Base-by-base conservation (phyloP, 2,888 invertebrate genomes). In the Leucophenga montana region DNA sequence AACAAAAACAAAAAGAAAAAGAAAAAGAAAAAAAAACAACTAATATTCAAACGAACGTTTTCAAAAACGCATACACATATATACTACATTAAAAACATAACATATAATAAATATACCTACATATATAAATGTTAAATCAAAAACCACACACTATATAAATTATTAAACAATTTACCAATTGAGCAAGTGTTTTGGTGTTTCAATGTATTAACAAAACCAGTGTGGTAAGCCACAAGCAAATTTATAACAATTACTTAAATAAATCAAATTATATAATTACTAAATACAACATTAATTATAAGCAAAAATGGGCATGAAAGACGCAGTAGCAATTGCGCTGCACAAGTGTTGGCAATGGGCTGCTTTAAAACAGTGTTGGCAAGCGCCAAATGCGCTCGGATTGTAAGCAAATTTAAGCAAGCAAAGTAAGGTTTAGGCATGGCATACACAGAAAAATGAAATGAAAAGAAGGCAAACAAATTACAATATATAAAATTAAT, bases 21-120 rank as follows among this genome's bases (percentile, higher is more conserved):
- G 64, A 67, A 61, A 71, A 66, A 68, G 57, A 70, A 68, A 46
- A 56, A 22, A 56, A 22, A 48, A 8, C 3, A 48, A 48, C 0
- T 22, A 8, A 22, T 20, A 56, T 11, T 56, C 20, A 56, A 22
- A 20, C 56, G 22, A 22, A 22, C 27, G 56, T 13, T 56, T 6
- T 56, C 5, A 56, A 56, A 56, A 22, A 9, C 33, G 33, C 33
- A 33, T 33, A 33, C 8, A 33, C 8, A 33, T 8, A 33, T 33
- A 3, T 5, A 33, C 8, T 33, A 33, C 8, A 33, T 33, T 1
- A 53, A 9, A 53, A 53, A 53, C 3, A n/a, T 18, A n/a, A 53
- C 33, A 33, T 33, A 33, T 5, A 33, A 33, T 5, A 33, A 33
- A 33, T 33, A 33, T 8, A 33, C 33, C 8, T 33, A 33, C 8